Evolutionary conservation across 2,113 vertebrate species (phyloP), one percentile per base, ranked within the genome.

Genomic region (Felis chaus): DNA sequence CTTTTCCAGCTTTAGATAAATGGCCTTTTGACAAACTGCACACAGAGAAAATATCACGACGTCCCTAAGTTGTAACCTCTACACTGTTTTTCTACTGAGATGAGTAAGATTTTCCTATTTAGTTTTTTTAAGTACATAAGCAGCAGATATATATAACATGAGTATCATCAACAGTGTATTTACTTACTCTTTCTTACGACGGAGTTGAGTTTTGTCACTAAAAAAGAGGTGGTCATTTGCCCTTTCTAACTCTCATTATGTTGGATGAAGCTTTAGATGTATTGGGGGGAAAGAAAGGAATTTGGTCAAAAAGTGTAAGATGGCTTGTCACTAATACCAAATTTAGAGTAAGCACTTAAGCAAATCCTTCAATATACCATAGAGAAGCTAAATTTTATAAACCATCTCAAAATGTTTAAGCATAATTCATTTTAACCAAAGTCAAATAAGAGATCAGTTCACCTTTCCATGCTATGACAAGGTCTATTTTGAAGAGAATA

Each of bases 71-170:
- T 97, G 82, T 98, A 98, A 98, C 98, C 97, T 98, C 95, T 97
- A 98, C 95, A 98, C 96, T 98, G 97, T 98, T 98, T 99, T 99
- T 98, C 98, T 99, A 99, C 98, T 68, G 91, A 98, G 91, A 99
- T 99, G 99, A 99, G 98, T 99, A 98, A 99, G 95, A 98, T 98
- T 99, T 99, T 99, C 99, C 99, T 98, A 97, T 98, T 95, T 95
- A 98, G 97, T 98, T 98, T 98, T 93, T 88, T 91, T 97, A 97
- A 93, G 90, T 95, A 65, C 97, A 97, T 96, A 93, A 98, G 97
- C 97, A 96, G 97, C 92, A 95, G 90, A 94, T 97, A 82, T 96
- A 97, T 98, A 73, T 96, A 95, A 97, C 94, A 98, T 55, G 74
- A 97, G 95, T 97, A 93, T 73, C 93, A 63, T 88, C 57, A 65